These are phyloP conservation scores for Brevimyrus niger DNA, from an alignment of 2,113 vertebrate genomes.

Conservation along the genomic window DNA sequence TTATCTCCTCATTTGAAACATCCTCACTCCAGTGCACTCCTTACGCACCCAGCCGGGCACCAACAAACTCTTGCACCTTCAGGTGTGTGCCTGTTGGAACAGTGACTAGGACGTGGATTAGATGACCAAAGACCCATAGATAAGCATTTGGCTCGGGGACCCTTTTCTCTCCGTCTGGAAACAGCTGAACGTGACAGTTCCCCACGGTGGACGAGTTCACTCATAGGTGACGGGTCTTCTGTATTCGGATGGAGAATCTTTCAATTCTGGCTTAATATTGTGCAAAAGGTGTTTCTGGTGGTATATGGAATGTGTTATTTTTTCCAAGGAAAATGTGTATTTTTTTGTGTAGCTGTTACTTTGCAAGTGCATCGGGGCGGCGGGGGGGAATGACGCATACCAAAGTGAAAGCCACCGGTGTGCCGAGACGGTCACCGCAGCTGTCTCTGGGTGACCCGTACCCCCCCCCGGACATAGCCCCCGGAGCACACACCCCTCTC, in stretches of 20 bases:
- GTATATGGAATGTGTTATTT: background rate
- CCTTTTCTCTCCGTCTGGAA: background rate
- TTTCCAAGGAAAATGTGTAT: background rate
- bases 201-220: background rate
- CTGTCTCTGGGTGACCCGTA: background rate
- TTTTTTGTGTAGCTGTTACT: background rate
- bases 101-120: background rate
- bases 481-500: background rate
- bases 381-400: background rate
- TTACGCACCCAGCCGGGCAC: background rate
- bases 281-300: conserved; percentile 13
- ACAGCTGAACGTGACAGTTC: too few species aligned
- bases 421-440: background rate
- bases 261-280: background rate
- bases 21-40: background rate
- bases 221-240: background rate
- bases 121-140: background rate
- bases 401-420: background rate
- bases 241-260: background rate
- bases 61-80: background rate
- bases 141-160: background rate
- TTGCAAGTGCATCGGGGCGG: background rate
- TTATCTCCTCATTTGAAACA: background rate
- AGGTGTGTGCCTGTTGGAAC: background rate
- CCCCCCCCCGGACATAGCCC: background rate